Conservation (phyloP, 2,888 invertebrate species). For the Hirtodrosophila histrioides region DNA sequence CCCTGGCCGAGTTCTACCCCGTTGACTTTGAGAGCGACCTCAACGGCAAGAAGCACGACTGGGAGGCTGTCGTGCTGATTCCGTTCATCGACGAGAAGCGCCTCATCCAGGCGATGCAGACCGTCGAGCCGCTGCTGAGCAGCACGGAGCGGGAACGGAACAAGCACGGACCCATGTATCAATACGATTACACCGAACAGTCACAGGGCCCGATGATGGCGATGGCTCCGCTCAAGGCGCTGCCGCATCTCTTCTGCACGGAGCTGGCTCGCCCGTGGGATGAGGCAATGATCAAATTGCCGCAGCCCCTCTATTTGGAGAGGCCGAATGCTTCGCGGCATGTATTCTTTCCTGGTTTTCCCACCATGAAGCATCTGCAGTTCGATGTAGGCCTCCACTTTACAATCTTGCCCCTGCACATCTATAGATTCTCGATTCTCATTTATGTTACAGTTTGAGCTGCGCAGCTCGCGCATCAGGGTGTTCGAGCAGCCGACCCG, state of each 20-base stretch:
- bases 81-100: slow-evolving; percentile 95
- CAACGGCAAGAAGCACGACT: slow-evolving; percentile 97
- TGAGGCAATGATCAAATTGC: slow-evolving; percentile 64
- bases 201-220: slow-evolving; percentile 85
- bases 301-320: slow-evolving; percentile 70
- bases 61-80: slow-evolving; percentile 97
- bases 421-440: not conserved
- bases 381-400: slow-evolving; percentile 87
- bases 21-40: slow-evolving; percentile 95
- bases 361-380: slow-evolving; percentile 93
- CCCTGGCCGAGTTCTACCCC: slow-evolving; percentile 96
- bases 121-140: slow-evolving; percentile 88
- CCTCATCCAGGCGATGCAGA: slow-evolving; percentile 91
- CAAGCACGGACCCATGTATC: slow-evolving; percentile 93
- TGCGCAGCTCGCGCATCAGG: slow-evolving; percentile 90
- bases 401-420: too few species aligned
- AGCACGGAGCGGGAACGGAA: slow-evolving; percentile 91
- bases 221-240: slow-evolving; percentile 87
- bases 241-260: slow-evolving; percentile 82
- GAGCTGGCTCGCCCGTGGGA: slow-evolving; percentile 73
- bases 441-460: slow-evolving; percentile 85
- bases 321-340: slow-evolving; percentile 67
- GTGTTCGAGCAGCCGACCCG: slow-evolving; percentile 95
- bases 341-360: slow-evolving; percentile 93
- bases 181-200: slow-evolving; percentile 88